Percentiles rank a stretch among this genome's conserved stretches.
Evolutionary conservation across 1,140 invertebrate genomes (phyloP).

Genomic region (Macrobrachium rosenbergii): DNA sequence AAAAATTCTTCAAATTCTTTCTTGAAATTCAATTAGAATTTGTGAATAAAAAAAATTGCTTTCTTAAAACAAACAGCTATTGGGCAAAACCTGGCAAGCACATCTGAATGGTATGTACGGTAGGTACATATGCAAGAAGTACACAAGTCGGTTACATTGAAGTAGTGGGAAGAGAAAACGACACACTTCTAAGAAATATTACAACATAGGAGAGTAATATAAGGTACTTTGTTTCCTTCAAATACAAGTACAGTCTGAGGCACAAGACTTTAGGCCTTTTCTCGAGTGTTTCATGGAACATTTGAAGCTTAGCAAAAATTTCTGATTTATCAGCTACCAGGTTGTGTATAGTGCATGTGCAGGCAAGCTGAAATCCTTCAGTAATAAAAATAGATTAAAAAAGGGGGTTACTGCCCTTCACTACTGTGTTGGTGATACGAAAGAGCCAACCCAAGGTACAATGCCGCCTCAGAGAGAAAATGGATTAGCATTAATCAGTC

Average conservation of each 20-base stretch:
- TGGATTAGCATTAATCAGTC: slow-evolving; percentile 54
- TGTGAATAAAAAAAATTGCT: slow-evolving; percentile 26
- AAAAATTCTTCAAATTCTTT: slow-evolving; percentile 18
- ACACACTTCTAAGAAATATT: no score
- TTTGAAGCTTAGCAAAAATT: no score
- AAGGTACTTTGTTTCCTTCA: no score
- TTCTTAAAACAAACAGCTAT: slow-evolving; percentile 24
- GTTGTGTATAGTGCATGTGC: no score
- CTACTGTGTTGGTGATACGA: slow-evolving; percentile 33
- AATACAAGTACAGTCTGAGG: no score
- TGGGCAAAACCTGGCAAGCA: slow-evolving; percentile 59
- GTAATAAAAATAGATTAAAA: slow-evolving; percentile 40
- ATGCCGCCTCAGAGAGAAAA: slow-evolving; percentile 47
- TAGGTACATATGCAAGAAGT: slow-evolving; percentile 61
- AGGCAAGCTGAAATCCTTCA: no score
- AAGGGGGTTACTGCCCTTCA: slow-evolving; percentile 53
- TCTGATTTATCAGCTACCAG: no score
- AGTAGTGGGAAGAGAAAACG: slow-evolving; percentile 65
- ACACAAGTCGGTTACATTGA: slow-evolving; percentile 62
- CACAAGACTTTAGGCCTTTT: no score
- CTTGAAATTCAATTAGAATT: slow-evolving; percentile 26
- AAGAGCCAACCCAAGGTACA: slow-evolving; percentile 33
- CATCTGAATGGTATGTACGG: slow-evolving; percentile 57
- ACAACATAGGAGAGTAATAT: no score
- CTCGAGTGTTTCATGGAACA: no score